These are phyloP conservation scores for Phoxinus dragarum DNA, from an alignment of 2,797 vertebrate genomes.

Conservation along the genomic window DNA sequence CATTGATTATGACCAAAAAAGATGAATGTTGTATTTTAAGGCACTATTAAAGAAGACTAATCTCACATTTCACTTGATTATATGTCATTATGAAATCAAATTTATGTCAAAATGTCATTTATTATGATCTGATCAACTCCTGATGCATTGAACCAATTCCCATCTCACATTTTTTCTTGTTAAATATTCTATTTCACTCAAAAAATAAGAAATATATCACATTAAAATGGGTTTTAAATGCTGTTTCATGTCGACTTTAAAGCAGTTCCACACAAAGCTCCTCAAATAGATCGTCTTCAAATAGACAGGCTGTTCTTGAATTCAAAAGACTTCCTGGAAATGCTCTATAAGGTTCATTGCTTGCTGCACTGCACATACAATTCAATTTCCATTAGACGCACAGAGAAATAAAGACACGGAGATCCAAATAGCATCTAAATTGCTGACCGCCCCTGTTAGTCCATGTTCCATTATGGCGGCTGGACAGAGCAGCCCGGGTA, in stretches of 20 bases:
- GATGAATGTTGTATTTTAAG: background rate
- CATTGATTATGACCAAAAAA: background rate
- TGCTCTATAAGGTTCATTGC: constrained; percentile 11
- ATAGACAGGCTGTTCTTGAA: background rate
- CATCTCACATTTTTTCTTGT: background rate
- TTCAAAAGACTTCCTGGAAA: background rate
- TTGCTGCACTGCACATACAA: background rate
- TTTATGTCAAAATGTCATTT: background rate
- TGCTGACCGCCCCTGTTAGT: constrained; percentile 44
- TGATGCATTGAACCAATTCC: background rate
- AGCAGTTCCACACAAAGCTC: background rate
- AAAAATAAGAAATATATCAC: background rate
- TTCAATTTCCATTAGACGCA: constrained; percentile 16
- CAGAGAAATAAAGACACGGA: constrained; percentile 2
- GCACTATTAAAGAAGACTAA: background rate
- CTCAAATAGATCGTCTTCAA: background rate
- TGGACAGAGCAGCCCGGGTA: constrained; percentile 55
- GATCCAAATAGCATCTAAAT: constrained; percentile 40
- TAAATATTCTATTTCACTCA: background rate
- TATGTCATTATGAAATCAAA: background rate
- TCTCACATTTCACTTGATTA: background rate
- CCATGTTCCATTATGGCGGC: constrained; percentile 28
- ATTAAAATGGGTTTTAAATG: constrained; percentile 6
- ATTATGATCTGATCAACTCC: background rate
- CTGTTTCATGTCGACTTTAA: background rate